Evolutionary conservation across 2,797 vertebrate genomes (phyloP).

Genomic region (Iguana delicatissima): DNA sequence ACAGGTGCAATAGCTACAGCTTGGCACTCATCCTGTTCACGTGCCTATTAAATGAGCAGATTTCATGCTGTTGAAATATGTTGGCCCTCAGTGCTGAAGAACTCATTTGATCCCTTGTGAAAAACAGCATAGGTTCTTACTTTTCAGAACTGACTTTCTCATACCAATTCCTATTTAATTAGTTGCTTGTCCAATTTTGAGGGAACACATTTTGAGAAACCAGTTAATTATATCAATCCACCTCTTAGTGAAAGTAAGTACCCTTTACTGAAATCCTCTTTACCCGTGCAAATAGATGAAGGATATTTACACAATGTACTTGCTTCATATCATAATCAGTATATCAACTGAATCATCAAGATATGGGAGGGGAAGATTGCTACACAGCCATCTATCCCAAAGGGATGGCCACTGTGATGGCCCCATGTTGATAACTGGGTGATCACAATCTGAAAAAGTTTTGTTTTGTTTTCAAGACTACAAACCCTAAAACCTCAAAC

Average conservation of each 20-base stretch:
- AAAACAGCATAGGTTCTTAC: not conserved
- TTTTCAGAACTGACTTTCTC: not conserved
- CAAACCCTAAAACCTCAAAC: not conserved
- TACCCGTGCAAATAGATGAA: not conserved
- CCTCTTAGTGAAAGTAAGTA: not conserved
- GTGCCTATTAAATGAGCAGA: not conserved
- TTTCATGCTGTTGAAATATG: not conserved
- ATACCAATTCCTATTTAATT: not conserved
- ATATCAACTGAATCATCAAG: slow-evolving; percentile 1
- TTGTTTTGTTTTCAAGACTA: not conserved
- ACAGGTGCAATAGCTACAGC: not conserved
- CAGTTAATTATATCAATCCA: not conserved
- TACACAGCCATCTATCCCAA: not conserved
- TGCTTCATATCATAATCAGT: not conserved
- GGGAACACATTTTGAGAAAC: not conserved
- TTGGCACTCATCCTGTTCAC: slow-evolving; percentile 2
- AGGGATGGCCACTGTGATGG: not conserved
- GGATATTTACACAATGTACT: not conserved
- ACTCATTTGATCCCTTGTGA: not conserved
- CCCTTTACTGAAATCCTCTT: not conserved
- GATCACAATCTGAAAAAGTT: no score
- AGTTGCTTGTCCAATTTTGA: not conserved
- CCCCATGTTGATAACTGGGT: not conserved
- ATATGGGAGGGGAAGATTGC: not conserved
- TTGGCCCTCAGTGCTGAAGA: not conserved